A percentile compares a stretch with the other conserved stretches of the same genome.
Evolutionary conservation across 1,140 invertebrate species (phyloP).

Genomic region (Dinothrombium tinctorium): DNA sequence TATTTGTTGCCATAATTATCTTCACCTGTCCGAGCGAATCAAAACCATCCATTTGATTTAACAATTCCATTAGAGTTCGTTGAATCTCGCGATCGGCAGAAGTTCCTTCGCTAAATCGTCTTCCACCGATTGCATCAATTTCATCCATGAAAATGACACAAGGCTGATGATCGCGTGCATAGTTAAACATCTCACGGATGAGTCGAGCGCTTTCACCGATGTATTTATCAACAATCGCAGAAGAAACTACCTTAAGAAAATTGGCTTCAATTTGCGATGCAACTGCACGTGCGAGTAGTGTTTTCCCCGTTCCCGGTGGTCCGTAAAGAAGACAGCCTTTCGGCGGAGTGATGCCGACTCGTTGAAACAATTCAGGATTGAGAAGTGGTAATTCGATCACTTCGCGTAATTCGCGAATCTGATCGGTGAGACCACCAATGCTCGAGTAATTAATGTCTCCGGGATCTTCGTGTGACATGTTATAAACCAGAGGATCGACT

Average conservation of each 20-base stretch:
- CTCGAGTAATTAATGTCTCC: constrained; percentile 86
- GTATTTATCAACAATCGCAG: constrained; percentile 99
- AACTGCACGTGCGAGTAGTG: constrained; percentile 79
- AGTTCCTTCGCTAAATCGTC: constrained; percentile 94
- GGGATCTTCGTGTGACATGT: constrained; percentile 99
- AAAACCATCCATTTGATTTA: constrained; percentile 99
- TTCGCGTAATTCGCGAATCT: constrained; percentile 90
- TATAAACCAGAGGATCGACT: constrained; percentile 96
- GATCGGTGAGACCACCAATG: constrained; percentile 90
- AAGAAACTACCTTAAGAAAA: constrained; percentile 95
- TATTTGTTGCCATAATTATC: constrained; percentile 99
- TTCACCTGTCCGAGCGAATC: constrained; percentile 95
- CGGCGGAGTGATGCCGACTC: constrained; percentile 94
- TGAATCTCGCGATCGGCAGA: constrained; percentile 99
- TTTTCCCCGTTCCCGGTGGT: constrained; percentile 94
- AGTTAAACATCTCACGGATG: constrained; percentile 99
- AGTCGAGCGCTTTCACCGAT: constrained; percentile 95
- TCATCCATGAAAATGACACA: constrained; percentile 99
- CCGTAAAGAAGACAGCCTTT: constrained; percentile 94
- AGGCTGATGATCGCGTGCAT: constrained; percentile 94
- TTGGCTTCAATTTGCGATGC: constrained; percentile 94
- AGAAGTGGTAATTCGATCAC: constrained; percentile 90
- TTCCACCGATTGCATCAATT: constrained; percentile 96
- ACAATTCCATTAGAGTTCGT: constrained; percentile 90
- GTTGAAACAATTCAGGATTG: constrained; percentile 90